phyloP scores from a whole-genome alignment of 2,888 invertebrate species.

The Eucriotettix oculatus region DNA sequence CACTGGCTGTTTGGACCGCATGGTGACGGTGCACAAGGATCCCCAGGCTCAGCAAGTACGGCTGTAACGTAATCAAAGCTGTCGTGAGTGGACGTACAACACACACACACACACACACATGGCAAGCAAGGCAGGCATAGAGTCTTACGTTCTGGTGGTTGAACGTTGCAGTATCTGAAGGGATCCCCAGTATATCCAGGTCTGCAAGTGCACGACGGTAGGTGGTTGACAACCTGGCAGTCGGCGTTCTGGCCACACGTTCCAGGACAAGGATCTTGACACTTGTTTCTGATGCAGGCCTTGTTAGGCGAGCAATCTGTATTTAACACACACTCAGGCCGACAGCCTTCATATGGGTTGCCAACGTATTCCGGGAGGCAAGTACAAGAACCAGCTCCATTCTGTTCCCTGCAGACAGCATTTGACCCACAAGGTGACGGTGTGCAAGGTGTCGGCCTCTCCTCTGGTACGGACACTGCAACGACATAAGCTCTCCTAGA shows the following conservation, averaged over 20 bases:
- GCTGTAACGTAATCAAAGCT: neutral
- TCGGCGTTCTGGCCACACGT: constrained; percentile 25
- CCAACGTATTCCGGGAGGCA: constrained; percentile 25
- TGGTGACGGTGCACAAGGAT: constrained; percentile 50
- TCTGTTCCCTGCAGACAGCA: constrained; percentile 18
- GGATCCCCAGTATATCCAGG: constrained; percentile 59
- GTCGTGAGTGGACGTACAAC: neutral
- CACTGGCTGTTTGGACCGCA: constrained; percentile 48
- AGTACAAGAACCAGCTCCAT: constrained; percentile 43
- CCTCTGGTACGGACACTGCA: constrained; percentile 12
- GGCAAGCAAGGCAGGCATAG: neutral
- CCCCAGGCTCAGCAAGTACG: constrained; percentile 20
- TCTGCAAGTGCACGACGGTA: constrained; percentile 34
- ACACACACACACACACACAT: neutral
- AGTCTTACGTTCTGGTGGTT: constrained; percentile 25
- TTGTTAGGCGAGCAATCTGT: constrained; percentile 30
- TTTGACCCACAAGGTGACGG: constrained; percentile 17
- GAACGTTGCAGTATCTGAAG: constrained; percentile 33
- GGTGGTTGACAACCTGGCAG: constrained; percentile 23
- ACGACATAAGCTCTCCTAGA: neutral
- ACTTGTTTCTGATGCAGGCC: constrained; percentile 30
- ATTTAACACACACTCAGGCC: constrained; percentile 32
- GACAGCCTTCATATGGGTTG: constrained; percentile 36
- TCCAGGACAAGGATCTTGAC: constrained; percentile 40
- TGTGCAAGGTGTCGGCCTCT: constrained; percentile 10